Base-by-base conservation (phyloP, 2,113 vertebrate genomes). In the Pogona vitticeps region DNA sequence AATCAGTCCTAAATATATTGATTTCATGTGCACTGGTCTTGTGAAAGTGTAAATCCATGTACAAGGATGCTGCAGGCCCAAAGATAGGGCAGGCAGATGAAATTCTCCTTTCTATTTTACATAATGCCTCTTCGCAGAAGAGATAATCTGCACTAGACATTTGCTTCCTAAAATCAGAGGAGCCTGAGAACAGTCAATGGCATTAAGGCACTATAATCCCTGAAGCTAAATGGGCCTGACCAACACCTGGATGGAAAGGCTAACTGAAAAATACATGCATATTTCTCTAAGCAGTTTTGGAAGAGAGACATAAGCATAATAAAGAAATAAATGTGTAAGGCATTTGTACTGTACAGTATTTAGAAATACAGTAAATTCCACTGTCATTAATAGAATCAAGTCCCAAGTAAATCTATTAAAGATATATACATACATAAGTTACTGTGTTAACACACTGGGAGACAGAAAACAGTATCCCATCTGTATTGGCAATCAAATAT, bases 401-500 rank as follows among this genome's bases (percentile, higher is more conserved):
- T 56, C 36, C 40, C 20, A 75, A 67, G n/a, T 46, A 38, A 65
- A 63, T 81, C 59, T 46, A 10, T 81, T 36, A 36, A 38, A 75
- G 40, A 79, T 14, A 21, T 18, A n/a, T 14, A 52, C 46, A 59
- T 3, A 31, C 10, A 52, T 52, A 38, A 23, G 40, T 75, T 65
- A 28, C 17, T 46, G 26, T 31, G 15, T 13, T 18, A 58, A 67
- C 23, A 76, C 33, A 23, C 40, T 6, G 2, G 88, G 65, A 91
- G 46, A 20, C 52, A 90, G 80, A 71, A 72, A 82, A 90, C 26
- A 58, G 42, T 31, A 38, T 17, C 5, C 2, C 15, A 88, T 70
- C 77, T 33, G 21, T 76, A 90, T 68, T 78, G 68, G 83, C 89
- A 88, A 83, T 70, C 83, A 70, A 72, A 78, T 92, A 87, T 84